Conservation (phyloP, 1,140 invertebrate species). For the Leptinotarsa lineolata region DNA sequence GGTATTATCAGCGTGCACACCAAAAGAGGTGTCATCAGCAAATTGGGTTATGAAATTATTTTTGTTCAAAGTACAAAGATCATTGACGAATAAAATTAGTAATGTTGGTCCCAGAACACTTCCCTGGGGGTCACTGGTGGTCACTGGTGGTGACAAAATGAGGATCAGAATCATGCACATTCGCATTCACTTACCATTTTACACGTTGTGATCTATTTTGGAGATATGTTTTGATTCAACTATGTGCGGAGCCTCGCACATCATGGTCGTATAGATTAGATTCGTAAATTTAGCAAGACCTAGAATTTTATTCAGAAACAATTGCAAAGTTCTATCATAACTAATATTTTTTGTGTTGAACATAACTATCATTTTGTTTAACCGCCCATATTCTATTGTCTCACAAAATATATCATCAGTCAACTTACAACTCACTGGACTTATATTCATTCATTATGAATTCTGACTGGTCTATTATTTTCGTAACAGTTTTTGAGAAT, state of each 20-base stretch:
- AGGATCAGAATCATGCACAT: no score
- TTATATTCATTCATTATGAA: slow-evolving; percentile 5
- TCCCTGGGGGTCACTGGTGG: no score
- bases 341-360: slow-evolving; percentile 18
- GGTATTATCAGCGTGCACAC: no score
- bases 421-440: background rate
- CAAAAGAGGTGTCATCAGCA: no score
- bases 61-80: no score
- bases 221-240: background rate
- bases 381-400: slow-evolving; percentile 9
- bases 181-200: no score
- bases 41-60: no score
- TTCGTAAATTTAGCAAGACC: background rate
- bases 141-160: no score
- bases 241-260: background rate
- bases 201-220: no score
- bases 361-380: background rate
- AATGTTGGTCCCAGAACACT: no score
- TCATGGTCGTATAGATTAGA: background rate
- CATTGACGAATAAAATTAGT: no score
- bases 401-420: slow-evolving; percentile 11
- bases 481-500: slow-evolving; percentile 1
- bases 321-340: slow-evolving; percentile 1
- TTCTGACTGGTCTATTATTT: slow-evolving; percentile 1
- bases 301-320: slow-evolving; percentile 13